Percentiles rank a stretch among this genome's conserved stretches.
Conservation (phyloP, 2,888 invertebrate species). For the Drosophila formosana region DNA sequence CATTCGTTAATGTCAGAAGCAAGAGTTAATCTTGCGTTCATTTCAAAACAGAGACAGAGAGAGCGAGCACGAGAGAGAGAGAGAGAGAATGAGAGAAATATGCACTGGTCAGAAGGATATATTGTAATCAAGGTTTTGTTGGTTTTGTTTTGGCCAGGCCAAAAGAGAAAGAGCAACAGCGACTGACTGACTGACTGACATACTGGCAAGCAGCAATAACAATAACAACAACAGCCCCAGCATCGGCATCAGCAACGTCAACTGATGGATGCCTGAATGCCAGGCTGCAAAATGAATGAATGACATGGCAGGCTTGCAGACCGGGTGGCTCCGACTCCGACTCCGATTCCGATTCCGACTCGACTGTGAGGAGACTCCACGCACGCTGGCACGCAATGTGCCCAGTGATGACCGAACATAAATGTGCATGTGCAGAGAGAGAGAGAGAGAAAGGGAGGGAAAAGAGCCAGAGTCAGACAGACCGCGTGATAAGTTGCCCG, state of each 20-base stretch:
- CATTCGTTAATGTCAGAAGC: constrained; percentile 79
- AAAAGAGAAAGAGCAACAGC: constrained; percentile 34
- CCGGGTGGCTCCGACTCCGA: constrained; percentile 49
- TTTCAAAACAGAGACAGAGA: constrained; percentile 59
- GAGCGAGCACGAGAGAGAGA: not conserved
- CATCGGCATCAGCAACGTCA: constrained; percentile 31
- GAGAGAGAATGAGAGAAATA: constrained; percentile 27
- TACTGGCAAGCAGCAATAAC: constrained; percentile 65
- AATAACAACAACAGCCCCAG: constrained; percentile 36
- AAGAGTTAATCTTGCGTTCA: constrained; percentile 82
- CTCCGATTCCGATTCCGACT: constrained; percentile 4
- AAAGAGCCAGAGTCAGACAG: not conserved
- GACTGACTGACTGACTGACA: constrained; percentile 59
- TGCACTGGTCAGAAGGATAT: constrained; percentile 62
- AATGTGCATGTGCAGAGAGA: constrained; percentile 10
- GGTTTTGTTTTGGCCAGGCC: constrained; percentile 38
- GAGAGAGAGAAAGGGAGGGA: not conserved
- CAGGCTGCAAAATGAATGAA: constrained; percentile 78
- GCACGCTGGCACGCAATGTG: constrained; percentile 61
- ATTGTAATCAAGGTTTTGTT: constrained; percentile 69
- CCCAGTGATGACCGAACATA: constrained; percentile 56
- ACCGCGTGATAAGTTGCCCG: constrained; percentile 61
- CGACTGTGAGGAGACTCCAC: constrained; percentile 22
- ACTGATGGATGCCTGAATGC: constrained; percentile 78
- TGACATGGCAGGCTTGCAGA: constrained; percentile 73